Evolutionary conservation across 2,888 invertebrate genomes (phyloP).

Genomic region (Rhingia campestris): DNA sequence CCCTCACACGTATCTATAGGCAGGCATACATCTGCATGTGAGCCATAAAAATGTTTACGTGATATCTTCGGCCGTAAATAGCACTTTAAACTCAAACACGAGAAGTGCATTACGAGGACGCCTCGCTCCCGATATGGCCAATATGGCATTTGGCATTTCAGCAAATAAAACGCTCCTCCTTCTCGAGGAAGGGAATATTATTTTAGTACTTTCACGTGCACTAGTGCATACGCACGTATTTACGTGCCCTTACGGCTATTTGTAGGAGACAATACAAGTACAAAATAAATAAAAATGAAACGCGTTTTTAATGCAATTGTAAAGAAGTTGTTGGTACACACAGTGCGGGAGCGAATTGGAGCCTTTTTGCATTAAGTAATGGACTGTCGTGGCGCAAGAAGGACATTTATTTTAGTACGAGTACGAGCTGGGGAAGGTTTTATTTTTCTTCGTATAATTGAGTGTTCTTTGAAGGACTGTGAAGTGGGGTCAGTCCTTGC

Average conservation of each 20-base stretch:
- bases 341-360: too few species aligned
- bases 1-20: slow-evolving; percentile 22
- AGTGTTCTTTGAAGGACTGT: too few species aligned
- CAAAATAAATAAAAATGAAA: slow-evolving; percentile 44
- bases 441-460: too few species aligned
- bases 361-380: too few species aligned
- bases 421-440: too few species aligned
- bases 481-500: too few species aligned
- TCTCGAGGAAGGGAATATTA: slow-evolving; percentile 42
- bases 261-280: slow-evolving; percentile 29
- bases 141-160: slow-evolving; percentile 45
- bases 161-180: slow-evolving; percentile 40
- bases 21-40: slow-evolving; percentile 60
- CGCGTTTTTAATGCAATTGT: slow-evolving; percentile 29
- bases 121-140: slow-evolving; percentile 49
- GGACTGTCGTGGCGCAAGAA: too few species aligned
- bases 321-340: too few species aligned
- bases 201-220: slow-evolving; percentile 61
- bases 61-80: slow-evolving; percentile 71
- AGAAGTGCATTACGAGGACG: slow-evolving; percentile 69
- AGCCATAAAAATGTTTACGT: slow-evolving; percentile 71
- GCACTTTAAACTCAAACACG: slow-evolving; percentile 70
- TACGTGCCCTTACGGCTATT: slow-evolving; percentile 20
- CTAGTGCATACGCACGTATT: slow-evolving; percentile 58
- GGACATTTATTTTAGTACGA: too few species aligned